Conservation (phyloP, 2,888 invertebrate genomes). For the Stenichneumon culpator region DNA sequence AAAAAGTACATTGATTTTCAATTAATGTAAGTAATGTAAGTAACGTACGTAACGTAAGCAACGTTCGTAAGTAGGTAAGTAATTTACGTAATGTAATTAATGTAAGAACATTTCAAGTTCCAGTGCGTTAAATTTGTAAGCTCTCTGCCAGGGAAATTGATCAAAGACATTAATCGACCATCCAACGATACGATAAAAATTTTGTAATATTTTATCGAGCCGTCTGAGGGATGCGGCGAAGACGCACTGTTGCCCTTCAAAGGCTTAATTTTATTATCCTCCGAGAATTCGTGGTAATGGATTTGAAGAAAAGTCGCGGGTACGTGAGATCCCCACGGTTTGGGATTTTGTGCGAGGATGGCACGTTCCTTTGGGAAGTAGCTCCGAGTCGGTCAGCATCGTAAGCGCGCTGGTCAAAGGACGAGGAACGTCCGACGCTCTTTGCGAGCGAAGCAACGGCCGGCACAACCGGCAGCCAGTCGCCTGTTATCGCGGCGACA, state of each 20-base stretch:
- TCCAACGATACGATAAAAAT: no score
- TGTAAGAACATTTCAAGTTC: no score
- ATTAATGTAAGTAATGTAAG: no score
- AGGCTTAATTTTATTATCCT: neutral
- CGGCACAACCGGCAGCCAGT: constrained; percentile 29
- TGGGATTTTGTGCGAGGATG: neutral
- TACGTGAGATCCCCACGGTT: neutral
- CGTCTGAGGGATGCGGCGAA: no score
- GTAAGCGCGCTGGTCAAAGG: constrained; percentile 32
- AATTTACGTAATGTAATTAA: no score
- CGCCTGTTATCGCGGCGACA: constrained; percentile 81
- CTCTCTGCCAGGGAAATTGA: no score
- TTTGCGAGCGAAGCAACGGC: constrained; percentile 42
- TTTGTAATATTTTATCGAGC: no score
- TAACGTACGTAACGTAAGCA: no score
- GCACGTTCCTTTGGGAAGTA: neutral
- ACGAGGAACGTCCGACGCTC: constrained; percentile 20
- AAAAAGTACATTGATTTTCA: no score
- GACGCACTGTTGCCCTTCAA: neutral
- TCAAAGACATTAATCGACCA: no score
- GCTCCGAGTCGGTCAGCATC: neutral
- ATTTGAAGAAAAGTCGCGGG: neutral
- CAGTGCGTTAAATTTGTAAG: no score
- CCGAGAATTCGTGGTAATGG: neutral
- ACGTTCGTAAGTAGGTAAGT: no score